Evolutionary conservation across 2,888 invertebrate genomes (phyloP).

Genomic region (Nemotelus pantherinus): DNA sequence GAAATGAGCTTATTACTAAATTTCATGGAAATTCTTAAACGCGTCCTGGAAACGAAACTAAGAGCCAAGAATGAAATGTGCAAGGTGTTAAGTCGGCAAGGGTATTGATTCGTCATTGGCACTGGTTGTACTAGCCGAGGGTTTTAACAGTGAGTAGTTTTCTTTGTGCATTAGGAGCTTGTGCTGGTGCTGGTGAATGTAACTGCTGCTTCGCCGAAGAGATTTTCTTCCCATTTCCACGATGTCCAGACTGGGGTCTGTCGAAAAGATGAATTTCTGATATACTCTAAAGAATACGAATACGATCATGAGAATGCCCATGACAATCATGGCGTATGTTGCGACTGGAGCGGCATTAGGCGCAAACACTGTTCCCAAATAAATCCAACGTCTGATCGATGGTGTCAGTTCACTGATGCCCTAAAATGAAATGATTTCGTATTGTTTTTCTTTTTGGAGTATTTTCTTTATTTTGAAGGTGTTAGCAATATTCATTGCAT

Average conservation of each 20-base stretch:
- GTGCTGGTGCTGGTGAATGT: slow-evolving; percentile 63
- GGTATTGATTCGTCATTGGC: slow-evolving; percentile 24
- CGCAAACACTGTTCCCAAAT: slow-evolving; percentile 80
- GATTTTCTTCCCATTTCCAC: slow-evolving; percentile 81
- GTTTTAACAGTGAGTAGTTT: slow-evolving; percentile 61
- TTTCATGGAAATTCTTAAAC: not conserved
- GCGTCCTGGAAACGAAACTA: not conserved
- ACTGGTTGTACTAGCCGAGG: slow-evolving; percentile 53
- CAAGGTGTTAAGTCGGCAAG: slow-evolving; percentile 28
- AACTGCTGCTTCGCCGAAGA: slow-evolving; percentile 70
- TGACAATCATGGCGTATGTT: slow-evolving; percentile 76
- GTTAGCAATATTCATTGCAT: no score
- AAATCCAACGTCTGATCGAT: slow-evolving; percentile 83
- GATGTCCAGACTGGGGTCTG: slow-evolving; percentile 75
- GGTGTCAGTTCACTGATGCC: slow-evolving; percentile 83
- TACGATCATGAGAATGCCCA: slow-evolving; percentile 74
- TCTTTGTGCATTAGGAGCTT: slow-evolving; percentile 59
- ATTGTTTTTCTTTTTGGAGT: no score
- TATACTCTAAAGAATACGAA: slow-evolving; percentile 78
- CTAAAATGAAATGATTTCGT: slow-evolving; percentile 60
- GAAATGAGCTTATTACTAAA: not conserved
- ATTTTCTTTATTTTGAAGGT: no score
- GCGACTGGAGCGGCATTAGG: slow-evolving; percentile 76
- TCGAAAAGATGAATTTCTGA: slow-evolving; percentile 76
- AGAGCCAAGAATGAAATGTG: not conserved